Conservation (phyloP, 2,888 invertebrate genomes). For the Tetropium fuscum region DNA sequence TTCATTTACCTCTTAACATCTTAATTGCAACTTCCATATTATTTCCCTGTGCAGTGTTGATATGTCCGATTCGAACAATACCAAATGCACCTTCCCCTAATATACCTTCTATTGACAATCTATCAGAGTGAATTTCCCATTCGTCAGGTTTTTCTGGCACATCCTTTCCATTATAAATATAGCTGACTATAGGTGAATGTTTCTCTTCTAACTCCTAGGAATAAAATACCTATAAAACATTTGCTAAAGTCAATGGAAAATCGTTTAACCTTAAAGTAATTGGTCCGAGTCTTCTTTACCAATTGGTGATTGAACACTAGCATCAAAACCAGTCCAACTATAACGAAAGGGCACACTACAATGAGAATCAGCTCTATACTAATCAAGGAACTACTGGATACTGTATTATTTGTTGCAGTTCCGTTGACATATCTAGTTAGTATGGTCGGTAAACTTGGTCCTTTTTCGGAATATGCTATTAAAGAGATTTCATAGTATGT, state of each 20-base stretch:
- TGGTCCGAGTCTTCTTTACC: constrained; percentile 59
- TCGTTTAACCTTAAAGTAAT: constrained; percentile 61
- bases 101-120: constrained; percentile 74
- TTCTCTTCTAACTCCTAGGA: constrained; percentile 6
- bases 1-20: constrained; percentile 82
- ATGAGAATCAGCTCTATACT: constrained; percentile 29
- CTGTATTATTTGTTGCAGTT: constrained; percentile 27
- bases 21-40: constrained; percentile 81
- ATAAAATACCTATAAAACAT: constrained; percentile 17
- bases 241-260: constrained; percentile 20
- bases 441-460: constrained; percentile 48
- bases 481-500: constrained; percentile 52
- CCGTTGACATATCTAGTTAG: constrained; percentile 34
- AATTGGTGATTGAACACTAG: constrained; percentile 41
- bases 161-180: constrained; percentile 39
- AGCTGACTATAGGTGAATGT: not conserved
- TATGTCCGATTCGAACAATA: constrained; percentile 76
- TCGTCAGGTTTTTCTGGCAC: constrained; percentile 64
- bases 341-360: constrained; percentile 33
- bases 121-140: constrained; percentile 76
- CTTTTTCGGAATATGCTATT: constrained; percentile 54
- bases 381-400: constrained; percentile 15
- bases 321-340: constrained; percentile 25
- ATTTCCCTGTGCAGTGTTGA: constrained; percentile 63
- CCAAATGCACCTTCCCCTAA: constrained; percentile 91